phyloP scores from a whole-genome alignment of 1,140 invertebrate species.

The Cotesia vestalis region DNA sequence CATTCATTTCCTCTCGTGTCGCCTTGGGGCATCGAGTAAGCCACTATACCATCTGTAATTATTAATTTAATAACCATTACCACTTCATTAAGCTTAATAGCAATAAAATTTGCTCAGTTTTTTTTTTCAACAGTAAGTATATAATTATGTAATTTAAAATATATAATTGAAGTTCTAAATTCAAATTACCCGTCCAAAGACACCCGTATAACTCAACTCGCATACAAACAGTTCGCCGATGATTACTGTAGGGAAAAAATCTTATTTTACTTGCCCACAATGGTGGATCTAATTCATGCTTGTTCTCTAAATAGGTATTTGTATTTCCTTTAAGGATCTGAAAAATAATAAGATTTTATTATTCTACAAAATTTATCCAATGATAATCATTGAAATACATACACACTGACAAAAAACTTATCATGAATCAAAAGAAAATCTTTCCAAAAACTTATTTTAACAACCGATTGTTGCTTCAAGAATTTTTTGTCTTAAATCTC shows the following conservation, averaged over 20 bases:
- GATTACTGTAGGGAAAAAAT: slow-evolving; percentile 78
- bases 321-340: slow-evolving; percentile 87
- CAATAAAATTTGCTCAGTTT: background rate
- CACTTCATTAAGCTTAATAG: background rate
- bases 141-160: background rate
- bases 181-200: slow-evolving; percentile 70
- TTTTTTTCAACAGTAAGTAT: background rate
- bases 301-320: slow-evolving; percentile 86
- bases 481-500: too few species aligned
- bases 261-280: slow-evolving; percentile 78
- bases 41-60: slow-evolving; percentile 78
- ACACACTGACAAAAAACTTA: too few species aligned
- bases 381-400: background rate
- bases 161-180: background rate
- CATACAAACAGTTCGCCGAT: slow-evolving; percentile 81
- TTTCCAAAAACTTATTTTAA: too few species aligned
- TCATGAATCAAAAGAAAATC: too few species aligned
- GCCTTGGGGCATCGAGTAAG: slow-evolving; percentile 86
- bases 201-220: slow-evolving; percentile 82
- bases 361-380: background rate
- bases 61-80: background rate
- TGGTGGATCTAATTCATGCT: slow-evolving; percentile 77
- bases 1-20: slow-evolving; percentile 73
- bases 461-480: too few species aligned
- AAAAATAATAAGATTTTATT: slow-evolving; percentile 37